A percentile compares a stretch with the other conserved stretches of the same genome.
phyloP scores from a whole-genome alignment of 2,888 invertebrate species.

The Plutella xylostella region DNA sequence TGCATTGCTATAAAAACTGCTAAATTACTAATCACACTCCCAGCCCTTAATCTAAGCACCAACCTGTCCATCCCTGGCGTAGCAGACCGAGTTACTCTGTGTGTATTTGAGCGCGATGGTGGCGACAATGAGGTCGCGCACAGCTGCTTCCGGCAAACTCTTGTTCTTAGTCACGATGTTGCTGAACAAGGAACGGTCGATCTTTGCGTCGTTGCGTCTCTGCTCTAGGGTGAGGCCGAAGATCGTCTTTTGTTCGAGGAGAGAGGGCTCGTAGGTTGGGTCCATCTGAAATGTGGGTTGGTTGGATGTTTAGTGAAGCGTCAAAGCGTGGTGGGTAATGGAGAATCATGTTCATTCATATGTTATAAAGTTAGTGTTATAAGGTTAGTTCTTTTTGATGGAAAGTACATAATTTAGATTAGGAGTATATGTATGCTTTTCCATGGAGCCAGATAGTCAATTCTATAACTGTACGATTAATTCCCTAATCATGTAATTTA shows the following conservation, averaged over 20 bases:
- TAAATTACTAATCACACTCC: neutral
- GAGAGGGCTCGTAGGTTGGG: conserved; percentile 82
- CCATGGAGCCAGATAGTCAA: too few species aligned
- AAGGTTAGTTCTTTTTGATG: too few species aligned
- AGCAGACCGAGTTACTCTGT: conserved; percentile 98
- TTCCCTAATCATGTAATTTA: too few species aligned
- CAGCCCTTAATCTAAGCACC: neutral
- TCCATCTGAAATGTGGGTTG: conserved; percentile 79
- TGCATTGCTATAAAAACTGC: too few species aligned
- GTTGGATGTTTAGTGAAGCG: too few species aligned
- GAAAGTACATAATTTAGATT: too few species aligned
- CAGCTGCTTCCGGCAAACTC: conserved; percentile 76
- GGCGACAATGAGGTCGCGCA: conserved; percentile 94
- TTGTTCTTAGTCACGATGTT: conserved; percentile 84
- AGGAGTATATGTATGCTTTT: too few species aligned
- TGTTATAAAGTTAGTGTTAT: too few species aligned
- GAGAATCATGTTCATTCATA: too few species aligned
- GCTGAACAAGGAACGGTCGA: conserved; percentile 80
- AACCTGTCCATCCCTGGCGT: conserved; percentile 91
- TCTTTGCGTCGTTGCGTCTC: conserved; percentile 88
- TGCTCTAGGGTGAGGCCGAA: conserved; percentile 90
- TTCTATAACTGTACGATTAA: too few species aligned
- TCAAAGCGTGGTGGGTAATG: too few species aligned
- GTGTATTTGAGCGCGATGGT: conserved; percentile 97
- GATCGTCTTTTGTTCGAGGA: conserved; percentile 84